Evolutionary conservation across 2,113 vertebrate genomes (phyloP).

Genomic region (Ctenomys sociabilis): DNA sequence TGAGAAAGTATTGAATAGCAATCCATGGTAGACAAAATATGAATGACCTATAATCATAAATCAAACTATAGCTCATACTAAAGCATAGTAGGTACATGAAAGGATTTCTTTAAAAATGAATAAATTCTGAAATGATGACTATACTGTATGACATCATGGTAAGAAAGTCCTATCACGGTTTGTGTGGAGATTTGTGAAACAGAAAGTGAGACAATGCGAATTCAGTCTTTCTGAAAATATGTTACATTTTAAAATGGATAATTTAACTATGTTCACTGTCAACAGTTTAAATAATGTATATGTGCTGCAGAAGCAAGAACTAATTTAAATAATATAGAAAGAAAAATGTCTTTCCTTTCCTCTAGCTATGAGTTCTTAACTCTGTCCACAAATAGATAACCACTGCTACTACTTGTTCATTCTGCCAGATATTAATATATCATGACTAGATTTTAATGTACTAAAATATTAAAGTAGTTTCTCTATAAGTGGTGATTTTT

Average conservation of each 20-base stretch:
- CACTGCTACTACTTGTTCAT: constrained; percentile 41
- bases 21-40: not conserved
- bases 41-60: constrained; percentile 46
- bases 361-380: constrained; percentile 10
- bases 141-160: not conserved
- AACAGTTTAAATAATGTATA: constrained; percentile 38
- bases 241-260: constrained; percentile 25
- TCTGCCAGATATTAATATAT: not conserved
- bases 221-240: not conserved
- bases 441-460: constrained; percentile 15
- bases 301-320: no score
- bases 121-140: constrained; percentile 50
- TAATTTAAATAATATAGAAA: constrained; percentile 55
- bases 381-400: not conserved
- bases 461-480: constrained; percentile 28
- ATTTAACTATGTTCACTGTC: not conserved
- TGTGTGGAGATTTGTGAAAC: not conserved
- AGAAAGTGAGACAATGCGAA: not conserved
- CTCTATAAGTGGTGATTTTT: constrained; percentile 20
- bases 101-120: constrained; percentile 39
- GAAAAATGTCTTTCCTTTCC: not conserved
- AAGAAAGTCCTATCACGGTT: not conserved
- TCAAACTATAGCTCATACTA: constrained; percentile 20
- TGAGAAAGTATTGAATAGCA: constrained; percentile 32
- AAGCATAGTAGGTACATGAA: not conserved